A percentile compares a stretch with the other conserved stretches of the same genome.
These are phyloP conservation scores for Cyprichromis sp. DNA, from an alignment of 2,113 vertebrate genomes.

Conservation along the genomic window DNA sequence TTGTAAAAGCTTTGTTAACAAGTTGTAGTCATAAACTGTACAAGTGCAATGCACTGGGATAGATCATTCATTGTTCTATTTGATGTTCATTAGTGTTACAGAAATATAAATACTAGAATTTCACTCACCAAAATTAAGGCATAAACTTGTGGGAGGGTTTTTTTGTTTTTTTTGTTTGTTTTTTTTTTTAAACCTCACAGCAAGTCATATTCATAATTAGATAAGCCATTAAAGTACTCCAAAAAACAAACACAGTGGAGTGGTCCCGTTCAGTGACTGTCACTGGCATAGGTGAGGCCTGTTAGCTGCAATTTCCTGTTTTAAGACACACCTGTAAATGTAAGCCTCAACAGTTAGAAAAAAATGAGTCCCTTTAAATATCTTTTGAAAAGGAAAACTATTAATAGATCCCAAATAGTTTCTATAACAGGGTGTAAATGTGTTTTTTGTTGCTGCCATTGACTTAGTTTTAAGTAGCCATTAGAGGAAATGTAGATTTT, in stretches of 20 bases:
- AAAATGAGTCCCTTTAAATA: not conserved
- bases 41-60: not conserved
- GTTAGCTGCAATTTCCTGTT: not conserved
- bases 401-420: not conserved
- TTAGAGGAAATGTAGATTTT: not conserved
- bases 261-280: not conserved
- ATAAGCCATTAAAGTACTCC: not conserved
- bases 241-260: not conserved
- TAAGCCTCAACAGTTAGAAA: not conserved
- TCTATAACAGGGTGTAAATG: not conserved
- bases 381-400: not conserved
- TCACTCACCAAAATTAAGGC: not conserved
- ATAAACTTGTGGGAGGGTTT: not conserved
- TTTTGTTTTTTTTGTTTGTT: not conserved
- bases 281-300: not conserved
- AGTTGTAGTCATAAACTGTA: not conserved
- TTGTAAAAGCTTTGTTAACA: not conserved
- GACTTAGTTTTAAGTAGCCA: not conserved
- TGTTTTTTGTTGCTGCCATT: not conserved
- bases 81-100: not conserved
- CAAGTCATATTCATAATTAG: not conserved
- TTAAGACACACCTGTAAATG: not conserved
- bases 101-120: not conserved
- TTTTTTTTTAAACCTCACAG: not conserved
- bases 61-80: not conserved